These are phyloP conservation scores for Dendrolimus punctatus DNA, from an alignment of 1,140 invertebrate genomes.

Conservation along the genomic window DNA sequence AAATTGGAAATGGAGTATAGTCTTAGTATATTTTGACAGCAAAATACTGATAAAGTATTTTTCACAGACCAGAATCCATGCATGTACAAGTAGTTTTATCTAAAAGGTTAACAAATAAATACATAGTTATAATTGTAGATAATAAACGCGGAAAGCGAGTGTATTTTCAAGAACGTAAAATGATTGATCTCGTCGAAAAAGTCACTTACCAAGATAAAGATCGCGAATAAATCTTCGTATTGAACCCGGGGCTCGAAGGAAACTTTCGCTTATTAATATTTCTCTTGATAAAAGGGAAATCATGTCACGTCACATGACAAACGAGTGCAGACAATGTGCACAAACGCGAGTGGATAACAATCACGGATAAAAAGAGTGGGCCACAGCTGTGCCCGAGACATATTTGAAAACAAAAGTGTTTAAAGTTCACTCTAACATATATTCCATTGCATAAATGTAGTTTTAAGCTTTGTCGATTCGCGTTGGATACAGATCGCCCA, in stretches of 20 bases:
- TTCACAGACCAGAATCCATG: too few relatives aligned
- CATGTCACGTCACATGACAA: conserved; percentile 45
- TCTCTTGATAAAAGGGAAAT: conserved; percentile 59
- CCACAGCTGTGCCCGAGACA: conserved; percentile 24
- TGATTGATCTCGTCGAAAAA: conserved; percentile 27
- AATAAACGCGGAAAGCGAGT: conserved; percentile 20
- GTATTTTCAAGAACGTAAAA: conserved; percentile 25
- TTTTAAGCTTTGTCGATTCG: conserved; percentile 7
- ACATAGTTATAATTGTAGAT: too few relatives aligned
- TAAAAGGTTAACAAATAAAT: too few relatives aligned
- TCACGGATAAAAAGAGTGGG: conserved; percentile 38
- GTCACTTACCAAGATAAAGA: conserved; percentile 20
- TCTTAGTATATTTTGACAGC: too few relatives aligned
- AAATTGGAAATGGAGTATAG: too few relatives aligned
- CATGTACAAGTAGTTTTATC: too few relatives aligned
- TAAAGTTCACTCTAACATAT: conserved; percentile 33
- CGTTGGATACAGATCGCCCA: conserved; percentile 11
- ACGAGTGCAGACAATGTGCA: conserved; percentile 49
- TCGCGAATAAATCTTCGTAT: conserved; percentile 21
- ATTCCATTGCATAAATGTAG: conserved; percentile 36
- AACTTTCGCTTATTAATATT: conserved; percentile 61
- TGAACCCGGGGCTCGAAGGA: conserved; percentile 17
- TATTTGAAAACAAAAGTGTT: conserved; percentile 65
- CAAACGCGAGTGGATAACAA: conserved; percentile 40
- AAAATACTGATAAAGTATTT: too few relatives aligned